phyloP scores from a whole-genome alignment of 1,140 invertebrate genomes.

The Chironomus striatipennis region DNA sequence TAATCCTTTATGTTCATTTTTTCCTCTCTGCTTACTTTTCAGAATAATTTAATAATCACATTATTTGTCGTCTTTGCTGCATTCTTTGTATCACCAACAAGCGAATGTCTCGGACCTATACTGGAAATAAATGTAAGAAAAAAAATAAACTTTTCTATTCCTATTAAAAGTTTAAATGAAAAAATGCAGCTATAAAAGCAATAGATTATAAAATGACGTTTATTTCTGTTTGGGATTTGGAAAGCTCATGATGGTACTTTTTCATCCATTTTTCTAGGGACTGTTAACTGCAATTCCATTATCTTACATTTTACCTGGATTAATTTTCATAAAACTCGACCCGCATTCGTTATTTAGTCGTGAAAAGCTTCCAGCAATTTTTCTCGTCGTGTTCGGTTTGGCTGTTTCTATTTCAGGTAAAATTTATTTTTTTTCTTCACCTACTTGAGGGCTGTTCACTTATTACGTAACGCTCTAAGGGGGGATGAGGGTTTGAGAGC shows the following conservation, averaged over 20 bases:
- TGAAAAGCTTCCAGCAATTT: constrained; percentile 62
- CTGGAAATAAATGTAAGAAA: constrained; percentile 74
- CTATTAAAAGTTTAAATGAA: too few species aligned
- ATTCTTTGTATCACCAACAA: constrained; percentile 72
- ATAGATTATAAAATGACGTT: not conserved
- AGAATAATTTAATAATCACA: constrained; percentile 48
- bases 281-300: constrained; percentile 75
- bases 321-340: constrained; percentile 71
- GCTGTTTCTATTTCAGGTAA: constrained; percentile 56
- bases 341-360: constrained; percentile 58
- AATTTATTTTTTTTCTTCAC: not conserved
- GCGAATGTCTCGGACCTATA: constrained; percentile 78
- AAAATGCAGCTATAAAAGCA: too few species aligned
- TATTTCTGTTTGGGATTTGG: not conserved
- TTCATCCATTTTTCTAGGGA: constrained; percentile 48
- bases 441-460: too few species aligned
- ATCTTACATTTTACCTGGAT: constrained; percentile 73
- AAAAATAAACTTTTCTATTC: not conserved
- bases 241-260: not conserved
- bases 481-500: too few species aligned
- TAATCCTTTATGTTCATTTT: not conserved
- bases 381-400: constrained; percentile 60
- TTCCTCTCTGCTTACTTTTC: not conserved
- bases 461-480: too few species aligned
- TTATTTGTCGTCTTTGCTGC: constrained; percentile 59